Base-by-base conservation (phyloP, 1,140 invertebrate genomes). In the Achatina immaculata region DNA sequence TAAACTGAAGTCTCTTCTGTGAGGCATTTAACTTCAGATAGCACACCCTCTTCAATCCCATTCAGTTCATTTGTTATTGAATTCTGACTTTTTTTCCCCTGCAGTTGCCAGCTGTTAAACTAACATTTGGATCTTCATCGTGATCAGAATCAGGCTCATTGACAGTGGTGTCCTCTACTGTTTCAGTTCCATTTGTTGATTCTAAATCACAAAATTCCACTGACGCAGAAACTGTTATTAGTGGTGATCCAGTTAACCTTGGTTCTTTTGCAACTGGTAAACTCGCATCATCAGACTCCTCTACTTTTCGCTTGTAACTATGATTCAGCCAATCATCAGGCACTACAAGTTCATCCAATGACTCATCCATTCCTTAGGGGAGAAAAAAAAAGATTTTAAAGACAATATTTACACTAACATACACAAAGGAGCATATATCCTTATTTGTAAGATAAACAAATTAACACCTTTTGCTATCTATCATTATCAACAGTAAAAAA, bases 281-380 rank as follows among this genome's bases (percentile, higher is more conserved):
- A 4, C 3, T 19, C 9, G 16, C 4, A 3, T 62, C 58, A 9
- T 4, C 55, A 4, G 55, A 24, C 55, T 58, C 55, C 4, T 62
- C 19, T 31, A 34, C 1, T 31, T 69, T 69, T 42, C 68, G 68
- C 21, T 69, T 69, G 38, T 55, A 38, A 0, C 19, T 1, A 55
- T 6, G 36, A 1, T 77, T 38, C 28, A 62, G 48, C 51, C 74
- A 65, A 55, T 77, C 34, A 31, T 76, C 73, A 58, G 73, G 73
- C 34, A 76, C 51, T 38, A 38, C 69, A 76, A 76, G 73, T 24
- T 55, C 31, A 76, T 76, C 73, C 55, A 76, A 48, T 28, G 24
- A 34, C 24, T 77, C 74, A 77, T 77, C 72, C 72, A 74, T 74
- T 45, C 31, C 31, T 51, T 62, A 3, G 21, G 31, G 6, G 4